Conservation (phyloP, 2,888 invertebrate species). For the Cephalotes varians region DNA sequence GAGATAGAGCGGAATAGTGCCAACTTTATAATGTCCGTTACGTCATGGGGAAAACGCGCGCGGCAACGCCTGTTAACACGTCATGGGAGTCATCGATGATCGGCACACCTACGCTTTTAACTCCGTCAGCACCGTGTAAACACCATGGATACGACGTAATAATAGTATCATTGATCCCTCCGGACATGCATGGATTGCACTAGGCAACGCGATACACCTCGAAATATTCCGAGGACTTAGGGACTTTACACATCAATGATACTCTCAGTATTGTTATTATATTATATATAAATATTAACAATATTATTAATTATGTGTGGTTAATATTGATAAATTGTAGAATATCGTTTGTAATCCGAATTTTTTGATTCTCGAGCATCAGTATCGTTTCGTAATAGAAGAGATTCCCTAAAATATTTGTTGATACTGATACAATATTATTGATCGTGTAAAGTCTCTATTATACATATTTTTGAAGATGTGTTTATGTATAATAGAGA, state of each 20-base stretch:
- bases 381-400: too few relatives aligned
- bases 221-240: neutral
- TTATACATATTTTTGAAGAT: neutral
- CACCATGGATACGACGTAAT: slow-evolving; percentile 1
- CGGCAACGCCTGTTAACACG: slow-evolving; percentile 50
- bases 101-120: slow-evolving; percentile 27
- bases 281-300: too few relatives aligned
- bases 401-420: too few relatives aligned
- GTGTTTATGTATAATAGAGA: neutral
- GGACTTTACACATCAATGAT: too few relatives aligned
- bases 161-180: slow-evolving; percentile 36
- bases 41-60: slow-evolving; percentile 39
- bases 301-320: too few relatives aligned
- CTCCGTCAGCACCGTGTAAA: slow-evolving; percentile 14
- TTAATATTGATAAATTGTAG: too few relatives aligned
- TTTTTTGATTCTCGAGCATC: too few relatives aligned
- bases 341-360: too few relatives aligned
- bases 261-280: too few relatives aligned
- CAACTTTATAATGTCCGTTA: slow-evolving; percentile 27
- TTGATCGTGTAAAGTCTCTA: too few relatives aligned
- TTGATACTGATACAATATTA: too few relatives aligned
- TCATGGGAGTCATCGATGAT: slow-evolving; percentile 37
- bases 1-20: slow-evolving; percentile 2
- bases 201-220: neutral
- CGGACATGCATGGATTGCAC: neutral